These are phyloP conservation scores for Fopius arisanus DNA, from an alignment of 1,140 invertebrate species.

Conservation along the genomic window DNA sequence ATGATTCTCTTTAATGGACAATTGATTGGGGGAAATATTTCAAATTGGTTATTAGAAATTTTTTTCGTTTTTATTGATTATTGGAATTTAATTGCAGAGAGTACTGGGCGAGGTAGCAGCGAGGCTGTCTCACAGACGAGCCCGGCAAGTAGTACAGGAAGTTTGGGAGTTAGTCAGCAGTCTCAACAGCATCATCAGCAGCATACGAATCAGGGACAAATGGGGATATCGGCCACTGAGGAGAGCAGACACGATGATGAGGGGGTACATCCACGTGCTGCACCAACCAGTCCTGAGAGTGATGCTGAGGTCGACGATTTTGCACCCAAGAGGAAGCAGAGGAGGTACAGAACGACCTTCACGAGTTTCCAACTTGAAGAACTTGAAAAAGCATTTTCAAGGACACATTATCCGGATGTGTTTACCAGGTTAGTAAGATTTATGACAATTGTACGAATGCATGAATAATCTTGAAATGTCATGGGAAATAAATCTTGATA, in stretches of 20 bases:
- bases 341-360: conserved; percentile 92
- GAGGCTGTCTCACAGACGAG: conserved; percentile 59
- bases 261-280: conserved; percentile 56
- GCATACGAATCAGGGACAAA: conserved; percentile 40
- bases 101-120: conserved; percentile 50
- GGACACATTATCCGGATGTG: conserved; percentile 97
- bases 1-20: background rate
- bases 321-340: conserved; percentile 88
- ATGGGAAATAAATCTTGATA: no score
- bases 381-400: conserved; percentile 95
- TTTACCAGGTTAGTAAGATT: conserved; percentile 84
- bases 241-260: conserved; percentile 57
- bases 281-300: conserved; percentile 70
- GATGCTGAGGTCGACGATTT: conserved; percentile 83
- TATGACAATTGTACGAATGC: no score
- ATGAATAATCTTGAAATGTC: no score
- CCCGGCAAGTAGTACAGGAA: conserved; percentile 58
- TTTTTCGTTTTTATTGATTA: background rate
- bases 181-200: conserved; percentile 28
- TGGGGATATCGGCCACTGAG: conserved; percentile 60
- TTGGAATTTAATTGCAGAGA: conserved; percentile 37
- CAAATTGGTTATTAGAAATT: background rate
- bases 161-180: conserved; percentile 50
- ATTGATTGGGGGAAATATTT: background rate
- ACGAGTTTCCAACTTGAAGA: conserved; percentile 96